A percentile compares a stretch with the other conserved stretches of the same genome.
Evolutionary conservation across 2,797 vertebrate species (phyloP).

Genomic region (Erpetoichthys calabaricus): DNA sequence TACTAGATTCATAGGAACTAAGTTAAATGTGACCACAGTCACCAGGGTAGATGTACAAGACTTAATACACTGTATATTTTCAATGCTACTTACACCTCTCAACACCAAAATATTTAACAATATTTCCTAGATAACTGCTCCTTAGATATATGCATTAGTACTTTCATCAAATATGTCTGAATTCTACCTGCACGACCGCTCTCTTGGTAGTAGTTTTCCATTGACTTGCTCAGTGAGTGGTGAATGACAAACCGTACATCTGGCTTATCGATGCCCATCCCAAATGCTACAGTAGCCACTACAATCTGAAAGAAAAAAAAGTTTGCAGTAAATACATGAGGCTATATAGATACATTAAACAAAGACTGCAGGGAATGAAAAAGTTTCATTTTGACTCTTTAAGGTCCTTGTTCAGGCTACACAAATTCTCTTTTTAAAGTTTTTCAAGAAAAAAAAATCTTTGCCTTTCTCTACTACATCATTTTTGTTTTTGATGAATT

Average conservation of each 20-base stretch:
- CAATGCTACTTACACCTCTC: no score
- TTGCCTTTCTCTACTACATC: no score
- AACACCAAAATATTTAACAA: no score
- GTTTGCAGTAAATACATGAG: background rate
- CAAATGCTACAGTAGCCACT: constrained; percentile 92
- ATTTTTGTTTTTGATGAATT: no score
- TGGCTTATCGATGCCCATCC: constrained; percentile 94
- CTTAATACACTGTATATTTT: no score
- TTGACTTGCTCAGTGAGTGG: constrained; percentile 93
- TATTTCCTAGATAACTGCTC: background rate
- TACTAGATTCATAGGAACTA: no score
- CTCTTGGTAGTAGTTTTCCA: constrained; percentile 97
- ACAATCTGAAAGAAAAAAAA: constrained; percentile 57
- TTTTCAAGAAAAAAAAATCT: no score
- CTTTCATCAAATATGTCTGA: background rate
- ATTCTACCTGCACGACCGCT: constrained; percentile 84
- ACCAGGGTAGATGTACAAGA: no score
- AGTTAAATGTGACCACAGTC: no score
- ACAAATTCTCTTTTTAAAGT: no score
- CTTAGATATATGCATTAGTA: background rate
- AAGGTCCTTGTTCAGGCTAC: no score
- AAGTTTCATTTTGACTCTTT: no score
- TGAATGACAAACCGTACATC: constrained; percentile 91
- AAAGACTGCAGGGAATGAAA: background rate
- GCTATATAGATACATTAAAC: background rate